A percentile compares a stretch with the other conserved stretches of the same genome.
Conservation (phyloP, 2,797 vertebrate species). For the Leptodactylus fallax region DNA sequence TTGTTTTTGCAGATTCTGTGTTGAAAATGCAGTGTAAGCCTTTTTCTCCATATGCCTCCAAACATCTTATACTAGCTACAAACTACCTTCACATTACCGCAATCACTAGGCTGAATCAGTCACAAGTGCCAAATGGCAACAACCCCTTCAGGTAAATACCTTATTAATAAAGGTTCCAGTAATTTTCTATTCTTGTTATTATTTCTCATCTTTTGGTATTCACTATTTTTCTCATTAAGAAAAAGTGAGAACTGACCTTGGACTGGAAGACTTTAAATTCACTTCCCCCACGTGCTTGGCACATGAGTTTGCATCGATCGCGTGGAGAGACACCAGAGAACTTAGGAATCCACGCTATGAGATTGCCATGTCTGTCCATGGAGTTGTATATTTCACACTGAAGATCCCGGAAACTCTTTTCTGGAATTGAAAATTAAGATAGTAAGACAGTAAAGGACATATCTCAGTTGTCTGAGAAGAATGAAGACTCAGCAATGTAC, state of each 20-base stretch:
- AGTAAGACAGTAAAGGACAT: background rate
- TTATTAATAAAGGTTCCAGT: background rate
- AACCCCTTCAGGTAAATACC: background rate
- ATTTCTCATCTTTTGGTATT: background rate
- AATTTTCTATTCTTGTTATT: background rate
- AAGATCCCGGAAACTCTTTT: conserved; percentile 93
- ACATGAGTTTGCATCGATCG: conserved; percentile 94
- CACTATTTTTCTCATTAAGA: background rate
- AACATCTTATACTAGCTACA: background rate
- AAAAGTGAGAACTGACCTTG: conserved; percentile 80
- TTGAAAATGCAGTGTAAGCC: too few species aligned
- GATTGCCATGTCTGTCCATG: conserved; percentile 83
- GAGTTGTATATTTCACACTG: conserved; percentile 94
- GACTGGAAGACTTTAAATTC: conserved; percentile 96
- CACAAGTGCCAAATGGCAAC: too few species aligned
- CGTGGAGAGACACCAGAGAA: conserved; percentile 90
- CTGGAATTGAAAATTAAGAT: conserved; percentile 70
- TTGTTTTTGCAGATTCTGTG: too few species aligned
- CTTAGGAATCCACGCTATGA: conserved; percentile 93
- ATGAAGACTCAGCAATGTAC: background rate
- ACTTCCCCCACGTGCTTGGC: conserved; percentile 86
- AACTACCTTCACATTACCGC: background rate
- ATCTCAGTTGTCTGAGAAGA: background rate
- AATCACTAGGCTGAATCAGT: too few species aligned
- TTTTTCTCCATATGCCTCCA: too few species aligned